Base-by-base conservation (phyloP, 1,140 invertebrate species). In the Tenebrio molitor region DNA sequence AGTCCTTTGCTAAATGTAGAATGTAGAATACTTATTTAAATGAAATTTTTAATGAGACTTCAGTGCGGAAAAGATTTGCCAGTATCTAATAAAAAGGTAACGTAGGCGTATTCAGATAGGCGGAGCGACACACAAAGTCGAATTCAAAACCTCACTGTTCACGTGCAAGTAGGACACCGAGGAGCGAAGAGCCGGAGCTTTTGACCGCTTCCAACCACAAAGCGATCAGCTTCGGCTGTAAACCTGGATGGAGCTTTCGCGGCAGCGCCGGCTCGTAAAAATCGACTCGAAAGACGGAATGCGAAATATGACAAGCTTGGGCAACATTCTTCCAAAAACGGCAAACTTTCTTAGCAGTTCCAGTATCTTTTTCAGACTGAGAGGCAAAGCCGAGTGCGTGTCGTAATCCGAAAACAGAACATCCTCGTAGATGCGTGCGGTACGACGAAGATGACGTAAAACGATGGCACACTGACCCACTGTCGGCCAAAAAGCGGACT, bases 391-490 rank as follows among this genome's bases (percentile, higher is more conserved):
- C 25, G 25, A 29, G 25, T 29, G 25, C 25, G 25, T 29, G 25
- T 29, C 25, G 25, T 8, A 29, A 29, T 8, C 25, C 3, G 25
- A 4, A 29, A 29, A 3, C 3, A 8, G 25, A 39, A 39, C 42
- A 46, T 46, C 12, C 12, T 8, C 19, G 8, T 8, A 8, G 50
- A 58, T 53, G 19, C 19, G 12, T 58, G 46, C 7, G 50, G n/a
- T 10, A n/a, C 15, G 67, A 69, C 41, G 36, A 70, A 64, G 67
- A n/a, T 44, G 69, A 72, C 73, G 73, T 74, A 72, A 39, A 74
- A 53, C 41, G 73, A 50, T 74, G 73, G 65, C 73, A 74, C 64
- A 74, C 73, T 74, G 39, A 74, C 73, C 73, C 65, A 74, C 34
- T 72, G 69, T 41, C 33, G 25, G 23, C 62, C 46, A 66, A 74